Evolutionary conservation across 2,113 vertebrate genomes (phyloP).

Genomic region (Boleophthalmus pectinirostris): DNA sequence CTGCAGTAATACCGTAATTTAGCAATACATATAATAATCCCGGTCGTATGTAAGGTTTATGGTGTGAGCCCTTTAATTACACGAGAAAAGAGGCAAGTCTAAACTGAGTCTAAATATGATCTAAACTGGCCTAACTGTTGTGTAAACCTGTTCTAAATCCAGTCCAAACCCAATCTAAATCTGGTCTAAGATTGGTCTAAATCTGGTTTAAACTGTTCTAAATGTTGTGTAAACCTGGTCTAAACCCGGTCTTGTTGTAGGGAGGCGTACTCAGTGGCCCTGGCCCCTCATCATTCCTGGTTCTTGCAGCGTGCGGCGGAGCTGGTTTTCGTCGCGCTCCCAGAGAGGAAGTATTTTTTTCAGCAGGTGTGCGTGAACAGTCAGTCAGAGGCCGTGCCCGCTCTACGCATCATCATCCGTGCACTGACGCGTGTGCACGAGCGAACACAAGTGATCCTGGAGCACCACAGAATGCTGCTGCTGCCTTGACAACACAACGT

Average conservation of each 20-base stretch:
- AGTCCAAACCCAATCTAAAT: neutral
- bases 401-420: constrained; percentile 61
- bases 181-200: neutral
- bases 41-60: no score
- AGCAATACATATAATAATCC: no score
- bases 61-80: no score
- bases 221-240: neutral
- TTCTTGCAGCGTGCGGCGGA: constrained; percentile 75
- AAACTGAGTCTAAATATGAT: no score
- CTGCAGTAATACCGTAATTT: no score
- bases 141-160: neutral
- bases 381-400: constrained; percentile 55
- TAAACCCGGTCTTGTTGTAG: constrained; percentile 23
- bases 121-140: neutral
- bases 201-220: neutral
- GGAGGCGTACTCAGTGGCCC: constrained; percentile 77
- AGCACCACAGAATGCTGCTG: constrained; percentile 48
- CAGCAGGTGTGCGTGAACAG: constrained; percentile 70
- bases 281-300: constrained; percentile 84
- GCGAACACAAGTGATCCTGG: constrained; percentile 52
- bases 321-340: constrained; percentile 81
- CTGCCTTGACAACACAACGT: constrained; percentile 46
- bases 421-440: constrained; percentile 48
- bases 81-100: neutral
- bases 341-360: constrained; percentile 72